A percentile compares a stretch with the other conserved stretches of the same genome.
Conservation (phyloP, 2,113 vertebrate species). For the Hirundichthys speculiger region DNA sequence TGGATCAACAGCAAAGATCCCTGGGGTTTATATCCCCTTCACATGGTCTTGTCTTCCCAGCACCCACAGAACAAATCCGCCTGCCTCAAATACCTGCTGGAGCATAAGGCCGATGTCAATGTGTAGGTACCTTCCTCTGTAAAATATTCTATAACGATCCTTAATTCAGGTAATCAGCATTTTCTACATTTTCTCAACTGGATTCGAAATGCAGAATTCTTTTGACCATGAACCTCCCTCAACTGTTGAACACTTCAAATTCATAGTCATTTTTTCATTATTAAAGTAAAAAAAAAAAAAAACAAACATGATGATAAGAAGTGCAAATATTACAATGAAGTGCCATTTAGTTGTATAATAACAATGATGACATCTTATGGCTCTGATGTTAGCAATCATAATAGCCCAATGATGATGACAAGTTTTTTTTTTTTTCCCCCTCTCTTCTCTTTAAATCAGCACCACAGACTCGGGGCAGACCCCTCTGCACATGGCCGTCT, state of each 20-base stretch:
- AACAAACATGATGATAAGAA: too few relatives aligned
- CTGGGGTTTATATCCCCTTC: slow-evolving; percentile 63
- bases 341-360: too few relatives aligned
- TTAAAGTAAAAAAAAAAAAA: too few relatives aligned
- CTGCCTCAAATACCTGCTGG: slow-evolving; percentile 71
- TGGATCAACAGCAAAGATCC: slow-evolving; percentile 55
- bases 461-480: slow-evolving; percentile 60
- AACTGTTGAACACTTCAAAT: too few relatives aligned
- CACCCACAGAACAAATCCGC: slow-evolving; percentile 33
- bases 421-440: not conserved
- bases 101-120: slow-evolving; percentile 61
- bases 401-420: not conserved
- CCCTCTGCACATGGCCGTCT: slow-evolving; percentile 74
- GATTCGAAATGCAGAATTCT: not conserved
- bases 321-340: not conserved
- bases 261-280: too few relatives aligned
- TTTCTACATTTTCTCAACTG: not conserved
- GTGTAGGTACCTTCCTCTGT: slow-evolving; percentile 45
- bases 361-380: too few relatives aligned
- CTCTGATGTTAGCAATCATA: too few relatives aligned
- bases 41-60: slow-evolving; percentile 61
- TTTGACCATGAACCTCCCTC: too few relatives aligned
- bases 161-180: not conserved
- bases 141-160: not conserved
- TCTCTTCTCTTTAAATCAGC: slow-evolving; percentile 27